A percentile compares a stretch with the other conserved stretches of the same genome.
These are phyloP conservation scores for Zapornia atra DNA, from an alignment of 2,113 vertebrate species.

Conservation along the genomic window DNA sequence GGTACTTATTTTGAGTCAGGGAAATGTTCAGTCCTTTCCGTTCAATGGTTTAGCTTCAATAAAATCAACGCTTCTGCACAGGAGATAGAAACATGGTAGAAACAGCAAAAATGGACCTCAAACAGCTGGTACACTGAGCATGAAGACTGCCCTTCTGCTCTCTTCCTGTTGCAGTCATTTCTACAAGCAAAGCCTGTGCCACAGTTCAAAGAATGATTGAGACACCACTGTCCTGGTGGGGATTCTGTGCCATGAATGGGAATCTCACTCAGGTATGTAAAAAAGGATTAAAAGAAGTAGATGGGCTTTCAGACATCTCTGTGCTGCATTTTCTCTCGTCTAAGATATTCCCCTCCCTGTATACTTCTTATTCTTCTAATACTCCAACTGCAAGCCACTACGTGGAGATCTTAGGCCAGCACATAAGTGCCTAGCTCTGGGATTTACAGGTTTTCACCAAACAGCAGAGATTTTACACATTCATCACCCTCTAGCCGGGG, in stretches of 20 bases:
- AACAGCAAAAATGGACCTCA: not conserved
- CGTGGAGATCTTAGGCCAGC: not conserved
- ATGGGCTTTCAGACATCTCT: not conserved
- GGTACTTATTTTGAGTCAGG: not conserved
- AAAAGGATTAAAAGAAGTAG: not conserved
- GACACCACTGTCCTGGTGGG: not conserved
- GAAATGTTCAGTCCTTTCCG: not conserved
- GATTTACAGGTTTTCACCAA: not conserved
- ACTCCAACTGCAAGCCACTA: not conserved
- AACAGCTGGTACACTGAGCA: not conserved
- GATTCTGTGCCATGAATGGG: not conserved
- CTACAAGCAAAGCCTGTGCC: not conserved
- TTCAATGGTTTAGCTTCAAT: not conserved
- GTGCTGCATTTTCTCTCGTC: not conserved
- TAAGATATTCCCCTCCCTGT: rapidly evolving
- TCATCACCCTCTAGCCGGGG: not conserved
- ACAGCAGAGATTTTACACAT: not conserved
- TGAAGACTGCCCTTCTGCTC: not conserved
- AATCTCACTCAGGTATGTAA: not conserved
- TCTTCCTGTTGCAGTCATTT: not conserved
- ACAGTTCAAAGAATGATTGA: not conserved
- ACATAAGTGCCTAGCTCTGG: not conserved
- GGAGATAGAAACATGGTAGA: not conserved
- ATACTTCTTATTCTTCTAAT: not conserved
- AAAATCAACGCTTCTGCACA: not conserved